Conservation (phyloP, 2,888 invertebrate genomes). For the Auanema sp. region DNA sequence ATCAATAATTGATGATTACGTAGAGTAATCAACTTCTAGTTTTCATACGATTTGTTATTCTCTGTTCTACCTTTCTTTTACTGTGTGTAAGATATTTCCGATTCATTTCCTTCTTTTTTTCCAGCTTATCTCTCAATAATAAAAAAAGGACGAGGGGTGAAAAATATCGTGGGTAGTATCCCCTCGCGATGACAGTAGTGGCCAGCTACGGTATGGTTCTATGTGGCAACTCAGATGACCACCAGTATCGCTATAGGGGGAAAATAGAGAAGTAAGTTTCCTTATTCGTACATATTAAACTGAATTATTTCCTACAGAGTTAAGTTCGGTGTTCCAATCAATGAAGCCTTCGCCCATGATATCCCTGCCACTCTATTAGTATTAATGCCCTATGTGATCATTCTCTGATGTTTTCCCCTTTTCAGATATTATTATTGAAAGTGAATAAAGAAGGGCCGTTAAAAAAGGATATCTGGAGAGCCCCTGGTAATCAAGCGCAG, state of each 20-base stretch:
- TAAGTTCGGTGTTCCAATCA: constrained; percentile 64
- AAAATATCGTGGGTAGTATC: neutral
- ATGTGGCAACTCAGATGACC: constrained; percentile 56
- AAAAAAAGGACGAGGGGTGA: neutral
- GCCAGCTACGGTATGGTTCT: constrained; percentile 60
- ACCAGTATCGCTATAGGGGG: constrained; percentile 60
- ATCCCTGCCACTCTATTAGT: constrained; percentile 64
- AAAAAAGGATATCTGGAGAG: constrained; percentile 89
- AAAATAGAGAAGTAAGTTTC: constrained; percentile 59
- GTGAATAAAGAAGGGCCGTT: constrained; percentile 90
- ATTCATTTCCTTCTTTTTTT: too few species aligned
- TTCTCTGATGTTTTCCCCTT: constrained; percentile 34
- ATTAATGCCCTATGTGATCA: neutral
- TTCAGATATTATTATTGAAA: constrained; percentile 76
- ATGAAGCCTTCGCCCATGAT: constrained; percentile 64
- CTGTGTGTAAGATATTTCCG: too few species aligned
- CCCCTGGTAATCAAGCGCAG: constrained; percentile 83
- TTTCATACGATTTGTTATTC: too few species aligned
- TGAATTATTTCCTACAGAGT: constrained; percentile 44
- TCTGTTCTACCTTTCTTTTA: too few species aligned
- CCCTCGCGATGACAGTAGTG: constrained; percentile 55
- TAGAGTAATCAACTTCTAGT: too few species aligned
- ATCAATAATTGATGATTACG: too few species aligned
- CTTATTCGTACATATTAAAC: neutral
- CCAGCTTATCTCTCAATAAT: too few species aligned